Percentiles rank a stretch among this genome's conserved stretches.
Evolutionary conservation across 2,113 vertebrate species (phyloP).

Genomic region (Acrocephalus kingi): DNA sequence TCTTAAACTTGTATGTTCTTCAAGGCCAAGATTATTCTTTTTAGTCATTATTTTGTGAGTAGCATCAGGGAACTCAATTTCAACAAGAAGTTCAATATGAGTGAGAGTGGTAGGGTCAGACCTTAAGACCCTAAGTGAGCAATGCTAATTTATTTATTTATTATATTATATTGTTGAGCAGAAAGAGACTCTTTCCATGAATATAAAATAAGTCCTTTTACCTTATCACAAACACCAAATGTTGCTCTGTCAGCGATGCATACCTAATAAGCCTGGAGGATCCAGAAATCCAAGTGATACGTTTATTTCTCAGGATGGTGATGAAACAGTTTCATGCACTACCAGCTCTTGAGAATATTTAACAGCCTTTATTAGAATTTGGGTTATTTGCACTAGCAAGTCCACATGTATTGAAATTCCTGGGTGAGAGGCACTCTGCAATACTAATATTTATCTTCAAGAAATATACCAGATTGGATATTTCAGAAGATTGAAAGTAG

Average conservation of each 20-base stretch:
- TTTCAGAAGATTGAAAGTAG: background rate
- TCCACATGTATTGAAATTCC: background rate
- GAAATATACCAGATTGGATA: background rate
- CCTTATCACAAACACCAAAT: background rate
- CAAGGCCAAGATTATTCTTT: background rate
- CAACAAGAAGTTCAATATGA: background rate
- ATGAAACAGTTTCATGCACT: background rate
- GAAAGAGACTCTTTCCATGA: background rate
- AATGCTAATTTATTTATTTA: background rate
- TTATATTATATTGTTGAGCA: background rate
- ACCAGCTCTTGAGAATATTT: background rate
- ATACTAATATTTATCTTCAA: background rate
- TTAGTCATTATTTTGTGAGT: background rate
- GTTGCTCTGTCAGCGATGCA: background rate
- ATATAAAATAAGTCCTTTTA: background rate
- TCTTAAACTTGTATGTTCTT: background rate
- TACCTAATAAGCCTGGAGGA: background rate
- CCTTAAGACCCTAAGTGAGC: background rate
- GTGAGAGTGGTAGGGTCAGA: background rate
- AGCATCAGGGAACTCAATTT: background rate
- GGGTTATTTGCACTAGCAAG: background rate
- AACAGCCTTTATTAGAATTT: background rate
- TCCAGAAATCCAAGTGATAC: background rate
- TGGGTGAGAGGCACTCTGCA: background rate
- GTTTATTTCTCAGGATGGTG: background rate